Conservation (phyloP, 2,888 invertebrate genomes). For the Scelioninae gen. 1 region DNA sequence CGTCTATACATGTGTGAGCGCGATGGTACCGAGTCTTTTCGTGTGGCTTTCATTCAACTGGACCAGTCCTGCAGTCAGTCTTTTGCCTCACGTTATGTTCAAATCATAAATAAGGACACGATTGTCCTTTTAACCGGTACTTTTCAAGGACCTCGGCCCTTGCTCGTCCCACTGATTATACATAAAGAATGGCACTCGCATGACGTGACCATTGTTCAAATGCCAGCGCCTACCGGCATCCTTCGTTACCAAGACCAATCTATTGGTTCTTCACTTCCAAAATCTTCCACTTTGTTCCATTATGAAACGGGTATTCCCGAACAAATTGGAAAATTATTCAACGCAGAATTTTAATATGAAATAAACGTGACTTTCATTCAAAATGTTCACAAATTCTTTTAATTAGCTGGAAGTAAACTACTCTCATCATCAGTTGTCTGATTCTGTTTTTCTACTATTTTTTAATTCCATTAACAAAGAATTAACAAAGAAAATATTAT, state of each 20-base stretch:
- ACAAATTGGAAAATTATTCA: too few relatives aligned
- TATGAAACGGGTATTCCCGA: too few relatives aligned
- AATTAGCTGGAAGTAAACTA: too few relatives aligned
- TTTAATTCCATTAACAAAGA: too few relatives aligned
- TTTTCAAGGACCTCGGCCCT: conserved; percentile 59
- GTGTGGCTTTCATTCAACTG: conserved; percentile 18
- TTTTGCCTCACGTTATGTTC: conserved; percentile 71
- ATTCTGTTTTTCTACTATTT: too few relatives aligned
- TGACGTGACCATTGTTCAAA: conserved; percentile 82
- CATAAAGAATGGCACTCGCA: conserved; percentile 82
- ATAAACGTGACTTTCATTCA: too few relatives aligned
- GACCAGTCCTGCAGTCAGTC: conserved; percentile 19
- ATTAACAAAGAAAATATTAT: too few relatives aligned
- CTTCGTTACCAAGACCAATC: conserved; percentile 32
- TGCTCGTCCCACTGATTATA: conserved; percentile 81
- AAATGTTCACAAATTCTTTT: too few relatives aligned
- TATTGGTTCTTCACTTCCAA: not conserved
- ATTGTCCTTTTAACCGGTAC: conserved; percentile 82
- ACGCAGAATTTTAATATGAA: too few relatives aligned
- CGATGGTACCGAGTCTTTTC: conserved; percentile 2
- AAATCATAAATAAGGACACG: conserved; percentile 82
- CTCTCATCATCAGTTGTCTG: too few relatives aligned
- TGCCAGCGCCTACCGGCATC: conserved; percentile 71
- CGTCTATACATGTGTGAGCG: conserved; percentile 5
- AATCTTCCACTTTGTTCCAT: not conserved